These are phyloP conservation scores for Struthidea cinerea DNA, from an alignment of 2,113 vertebrate genomes.

Conservation along the genomic window DNA sequence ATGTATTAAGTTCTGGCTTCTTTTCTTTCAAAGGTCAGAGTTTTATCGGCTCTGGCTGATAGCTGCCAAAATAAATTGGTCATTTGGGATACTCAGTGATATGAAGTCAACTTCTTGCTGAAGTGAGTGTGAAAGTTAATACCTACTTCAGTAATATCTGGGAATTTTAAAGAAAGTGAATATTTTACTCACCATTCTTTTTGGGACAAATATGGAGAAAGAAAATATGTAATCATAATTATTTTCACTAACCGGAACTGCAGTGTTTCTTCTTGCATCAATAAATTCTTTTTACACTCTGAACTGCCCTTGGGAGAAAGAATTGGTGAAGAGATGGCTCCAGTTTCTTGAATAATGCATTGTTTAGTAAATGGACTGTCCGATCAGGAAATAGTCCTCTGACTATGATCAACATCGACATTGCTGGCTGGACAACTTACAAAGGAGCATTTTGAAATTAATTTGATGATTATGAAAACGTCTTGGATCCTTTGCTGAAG, in stretches of 20 bases:
- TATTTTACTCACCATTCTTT: background rate
- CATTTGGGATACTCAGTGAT: background rate
- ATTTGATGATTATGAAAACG: slow-evolving; percentile 62
- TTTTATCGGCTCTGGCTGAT: background rate
- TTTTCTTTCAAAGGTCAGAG: background rate
- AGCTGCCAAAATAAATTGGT: background rate
- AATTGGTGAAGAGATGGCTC: background rate
- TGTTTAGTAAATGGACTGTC: background rate
- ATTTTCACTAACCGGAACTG: background rate
- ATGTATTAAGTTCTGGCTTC: background rate
- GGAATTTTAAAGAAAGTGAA: background rate
- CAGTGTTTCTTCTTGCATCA: background rate
- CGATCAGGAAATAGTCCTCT: background rate
- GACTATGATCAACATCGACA: background rate
- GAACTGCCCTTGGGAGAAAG: background rate
- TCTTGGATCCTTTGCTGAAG: slow-evolving; percentile 66
- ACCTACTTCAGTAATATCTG: background rate
- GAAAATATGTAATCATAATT: background rate
- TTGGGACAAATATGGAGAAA: background rate
- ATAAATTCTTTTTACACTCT: background rate
- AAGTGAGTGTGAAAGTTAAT: background rate
- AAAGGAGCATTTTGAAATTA: slow-evolving; percentile 54
- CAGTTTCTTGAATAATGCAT: slow-evolving; percentile 7
- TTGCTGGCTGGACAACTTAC: slow-evolving; percentile 38
- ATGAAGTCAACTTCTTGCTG: background rate